Base-by-base conservation (phyloP, 2,888 invertebrate genomes). In the Pachydiplax longipennis region DNA sequence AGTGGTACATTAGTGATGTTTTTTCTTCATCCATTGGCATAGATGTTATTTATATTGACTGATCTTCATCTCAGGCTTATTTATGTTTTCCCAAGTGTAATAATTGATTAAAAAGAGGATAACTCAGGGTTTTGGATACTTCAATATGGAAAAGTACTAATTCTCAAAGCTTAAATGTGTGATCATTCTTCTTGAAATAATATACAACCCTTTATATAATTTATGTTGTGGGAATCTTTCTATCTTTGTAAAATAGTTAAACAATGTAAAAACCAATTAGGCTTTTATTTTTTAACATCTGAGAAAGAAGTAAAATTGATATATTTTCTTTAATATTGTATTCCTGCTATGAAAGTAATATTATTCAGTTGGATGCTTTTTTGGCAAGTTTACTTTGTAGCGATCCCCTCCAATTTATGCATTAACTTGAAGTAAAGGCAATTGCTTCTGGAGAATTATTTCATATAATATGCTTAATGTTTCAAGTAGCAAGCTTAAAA, bases 101-200 rank as follows among this genome's bases (percentile, higher is more conserved):
- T 22, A n/a, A 44, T 22, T 40, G 5, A 25, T n/a, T 25, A 61
- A 22, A 58, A 31, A 35, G 18, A 37, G 87, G 22, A 65, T 8
- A 87, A 87, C 61, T 87, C 87, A 61, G 87, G 87, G 61, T 61
- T 61, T 87, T 61, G 61, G 18, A 40, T 58, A n/a, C 40, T 87
- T 61, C 31, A 31, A 18, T 22, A 37, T 18, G 58, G 12, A 83
- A 58, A 37, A 87, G 83, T 65, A 58, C 65, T 87, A 61, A 61
- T 37, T 82, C 35, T 61, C 12, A n/a, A 61, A 22, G n/a, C 10
- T 35, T 83, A 37, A 13, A 58, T n/a, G n/a, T 58, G 73, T 73
- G 73, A 35, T 87, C 58, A 37, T 35, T 65, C 61, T 61, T 87
- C 37, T 35, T 87, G 87, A 65, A 37, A 65, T 22, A 87, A 65